These are phyloP conservation scores for Tenualosa thibaudeaui DNA, from an alignment of 2,797 vertebrate genomes.

Conservation along the genomic window DNA sequence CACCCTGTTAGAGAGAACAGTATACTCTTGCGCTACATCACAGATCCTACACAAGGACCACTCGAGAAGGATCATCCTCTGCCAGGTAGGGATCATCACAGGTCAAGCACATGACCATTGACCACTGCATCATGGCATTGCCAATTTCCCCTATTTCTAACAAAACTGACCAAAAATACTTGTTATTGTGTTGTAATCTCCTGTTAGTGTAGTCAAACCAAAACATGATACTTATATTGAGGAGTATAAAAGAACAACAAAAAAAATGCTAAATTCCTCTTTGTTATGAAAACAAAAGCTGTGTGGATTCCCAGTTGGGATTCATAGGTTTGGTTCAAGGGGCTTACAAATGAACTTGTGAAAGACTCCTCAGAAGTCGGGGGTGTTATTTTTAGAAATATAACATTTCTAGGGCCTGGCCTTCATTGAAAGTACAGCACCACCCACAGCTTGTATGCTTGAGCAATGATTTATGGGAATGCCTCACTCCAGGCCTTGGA, in stretches of 20 bases:
- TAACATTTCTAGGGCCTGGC: neutral
- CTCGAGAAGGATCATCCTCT: constrained; percentile 70
- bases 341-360: neutral
- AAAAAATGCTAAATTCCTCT: neutral
- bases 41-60: constrained; percentile 81
- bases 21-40: constrained; percentile 84
- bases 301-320: constrained; percentile 3
- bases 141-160: neutral
- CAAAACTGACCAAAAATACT: neutral
- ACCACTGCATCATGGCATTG: neutral
- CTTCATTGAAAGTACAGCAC: neutral
- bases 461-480: neutral
- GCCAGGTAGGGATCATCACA: constrained; percentile 72
- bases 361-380: neutral
- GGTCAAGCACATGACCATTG: neutral
- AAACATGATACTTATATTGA: neutral
- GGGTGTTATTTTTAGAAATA: constrained; percentile 6
- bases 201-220: neutral
- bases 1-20: constrained; percentile 76
- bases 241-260: neutral
- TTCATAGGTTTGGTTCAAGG: constrained; percentile 10
- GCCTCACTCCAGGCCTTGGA: neutral
- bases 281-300: neutral
- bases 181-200: neutral
- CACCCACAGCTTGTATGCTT: neutral